A percentile compares a stretch with the other conserved stretches of the same genome.
These are phyloP conservation scores for Tipula helvola DNA, from an alignment of 2,888 invertebrate species.

Conservation along the genomic window DNA sequence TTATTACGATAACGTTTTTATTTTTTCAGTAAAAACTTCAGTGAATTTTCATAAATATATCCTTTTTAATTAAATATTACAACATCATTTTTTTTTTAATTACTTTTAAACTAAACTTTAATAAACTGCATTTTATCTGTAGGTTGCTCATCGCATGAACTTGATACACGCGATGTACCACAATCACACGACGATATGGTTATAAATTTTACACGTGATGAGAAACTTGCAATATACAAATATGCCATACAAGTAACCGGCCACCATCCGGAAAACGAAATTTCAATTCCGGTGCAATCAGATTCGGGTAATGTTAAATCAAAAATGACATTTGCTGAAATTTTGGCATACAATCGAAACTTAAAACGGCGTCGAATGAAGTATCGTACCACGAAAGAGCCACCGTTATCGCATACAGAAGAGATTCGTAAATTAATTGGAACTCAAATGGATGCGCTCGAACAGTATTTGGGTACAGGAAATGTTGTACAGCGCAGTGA, in stretches of 20 bases:
- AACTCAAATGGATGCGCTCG: constrained; percentile 30
- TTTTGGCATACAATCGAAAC: constrained; percentile 26
- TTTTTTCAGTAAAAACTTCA: neutral
- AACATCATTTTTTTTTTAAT: neutral
- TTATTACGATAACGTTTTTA: neutral
- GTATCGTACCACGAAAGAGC: constrained; percentile 25
- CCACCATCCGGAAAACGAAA: constrained; percentile 20
- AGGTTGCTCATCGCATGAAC: neutral
- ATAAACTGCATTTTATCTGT: neutral
- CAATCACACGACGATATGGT: neutral
- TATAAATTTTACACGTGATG: constrained; percentile 6
- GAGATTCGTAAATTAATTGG: constrained; percentile 28
- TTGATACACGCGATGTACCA: neutral
- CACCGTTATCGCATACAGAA: constrained; percentile 26
- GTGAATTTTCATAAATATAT: neutral
- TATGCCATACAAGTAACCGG: constrained; percentile 22
- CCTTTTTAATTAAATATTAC: neutral
- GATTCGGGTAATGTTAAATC: constrained; percentile 16
- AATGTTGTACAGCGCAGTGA: neutral
- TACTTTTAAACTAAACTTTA: neutral
- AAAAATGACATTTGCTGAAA: constrained; percentile 25
- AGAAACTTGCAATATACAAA: constrained; percentile 26
- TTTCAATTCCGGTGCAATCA: constrained; percentile 17
- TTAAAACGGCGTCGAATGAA: constrained; percentile 24
- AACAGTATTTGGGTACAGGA: constrained; percentile 18